Conservation (phyloP, 2,888 invertebrate species). For the Serripes groenlandicus region DNA sequence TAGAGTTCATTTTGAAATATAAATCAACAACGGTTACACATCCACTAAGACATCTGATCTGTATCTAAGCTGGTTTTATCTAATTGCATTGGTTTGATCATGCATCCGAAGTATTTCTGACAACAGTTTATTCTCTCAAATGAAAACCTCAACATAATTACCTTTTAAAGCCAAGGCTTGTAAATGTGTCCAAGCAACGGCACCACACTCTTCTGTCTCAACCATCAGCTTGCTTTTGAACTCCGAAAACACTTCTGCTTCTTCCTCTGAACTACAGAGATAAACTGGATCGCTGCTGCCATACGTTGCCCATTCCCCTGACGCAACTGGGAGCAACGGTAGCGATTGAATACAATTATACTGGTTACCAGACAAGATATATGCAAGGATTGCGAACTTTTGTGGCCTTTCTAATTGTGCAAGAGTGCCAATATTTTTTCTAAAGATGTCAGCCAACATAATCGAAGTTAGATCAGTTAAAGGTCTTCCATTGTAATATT, state of each 20-base stretch:
- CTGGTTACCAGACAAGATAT: not conserved
- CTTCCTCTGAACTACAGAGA: constrained; percentile 27
- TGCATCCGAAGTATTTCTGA: too few species aligned
- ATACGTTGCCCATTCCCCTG: not conserved
- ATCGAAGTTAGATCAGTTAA: not conserved
- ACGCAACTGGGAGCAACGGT: constrained; percentile 8
- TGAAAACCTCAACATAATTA: too few species aligned
- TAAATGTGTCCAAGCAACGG: not conserved
- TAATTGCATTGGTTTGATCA: too few species aligned
- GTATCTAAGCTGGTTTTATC: too few species aligned
- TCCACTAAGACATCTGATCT: too few species aligned
- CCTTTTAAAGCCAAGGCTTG: not conserved
- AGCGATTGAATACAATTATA: not conserved
- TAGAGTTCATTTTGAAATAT: too few species aligned
- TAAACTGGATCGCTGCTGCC: not conserved
- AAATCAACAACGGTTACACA: too few species aligned
- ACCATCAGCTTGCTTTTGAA: constrained; percentile 25
- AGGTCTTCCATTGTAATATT: not conserved
- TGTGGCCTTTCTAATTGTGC: not conserved
- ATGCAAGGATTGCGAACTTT: not conserved
- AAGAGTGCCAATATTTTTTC: not conserved
- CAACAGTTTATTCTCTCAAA: too few species aligned
- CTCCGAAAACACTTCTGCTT: constrained; percentile 51
- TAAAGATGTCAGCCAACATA: not conserved
- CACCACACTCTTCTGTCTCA: not conserved